Evolutionary conservation across 2,888 invertebrate species (phyloP), one percentile per base, ranked within the genome.

Genomic region (Macaria liturata): DNA sequence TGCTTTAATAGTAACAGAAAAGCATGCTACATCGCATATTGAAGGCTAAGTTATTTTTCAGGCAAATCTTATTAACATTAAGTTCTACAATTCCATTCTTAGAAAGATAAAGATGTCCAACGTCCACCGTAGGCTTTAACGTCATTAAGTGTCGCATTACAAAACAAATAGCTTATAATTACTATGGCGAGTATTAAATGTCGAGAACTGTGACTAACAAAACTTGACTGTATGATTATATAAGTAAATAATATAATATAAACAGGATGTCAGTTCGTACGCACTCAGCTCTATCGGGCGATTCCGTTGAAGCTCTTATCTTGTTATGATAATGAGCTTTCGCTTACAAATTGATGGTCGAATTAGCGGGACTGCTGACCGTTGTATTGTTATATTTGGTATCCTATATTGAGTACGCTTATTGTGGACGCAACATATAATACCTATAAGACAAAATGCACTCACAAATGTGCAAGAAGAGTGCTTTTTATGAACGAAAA

Each of bases 241-340:
- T 20, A 20, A 20, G 20, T 20, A 20, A 20, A 20, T 20, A 20
- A 20, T 20, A 20, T 20, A 20, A 20, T 57, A 59, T 59, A 64
- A 62, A 67, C 67, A 67, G 67, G 65, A 67, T 64, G 67, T 43
- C 30, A 37, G 48, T 34, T 20, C 44, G 37, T 40, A 60, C 52
- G 51, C 51, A 54, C 55, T 50, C 51, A 9, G 45, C 55, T 42
- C 32, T 53, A 57, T 57, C 54, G 45, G 48, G 54, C 54, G 56
- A 51, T 50, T 56, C 30, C 54, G 40, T 48, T 48, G 56, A 46
- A 59, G 46, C 50, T 57, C 61, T 64, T 66, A 62, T 66, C 61
- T 46, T 34, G 34, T 42, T 43, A 43, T 56, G 59, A 61, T 57
- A 57, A 43, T 46, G 32, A 55, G 52, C 55, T 55, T 55, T 59